Percentiles rank a stretch among this genome's conserved stretches.
These are phyloP conservation scores for Magallana gigas DNA, from an alignment of 1,140 invertebrate genomes.

Conservation along the genomic window DNA sequence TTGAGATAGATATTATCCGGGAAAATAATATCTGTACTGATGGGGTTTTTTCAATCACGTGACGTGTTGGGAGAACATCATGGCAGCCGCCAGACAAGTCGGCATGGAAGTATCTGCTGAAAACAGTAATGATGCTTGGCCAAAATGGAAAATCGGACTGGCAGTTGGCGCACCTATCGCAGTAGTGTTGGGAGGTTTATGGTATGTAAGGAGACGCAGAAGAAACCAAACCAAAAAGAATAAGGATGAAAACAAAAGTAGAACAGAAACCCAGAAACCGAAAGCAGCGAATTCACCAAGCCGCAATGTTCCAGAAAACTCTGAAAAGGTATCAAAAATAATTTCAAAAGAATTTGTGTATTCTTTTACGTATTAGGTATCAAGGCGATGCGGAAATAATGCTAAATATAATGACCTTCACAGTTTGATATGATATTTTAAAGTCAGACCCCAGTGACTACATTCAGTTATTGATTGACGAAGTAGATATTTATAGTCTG, in stretches of 20 bases:
- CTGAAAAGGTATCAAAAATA: not conserved
- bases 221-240: conserved; percentile 49
- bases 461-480: too few species aligned
- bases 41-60: not conserved
- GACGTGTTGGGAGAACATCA: conserved; percentile 19
- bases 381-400: too few species aligned
- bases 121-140: conserved; percentile 72
- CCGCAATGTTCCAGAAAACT: not conserved
- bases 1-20: not conserved
- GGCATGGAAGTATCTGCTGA: conserved; percentile 34
- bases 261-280: conserved; percentile 17
- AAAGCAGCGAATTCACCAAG: conserved; percentile 45
- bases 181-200: conserved; percentile 87
- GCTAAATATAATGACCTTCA: too few species aligned
- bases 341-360: not conserved
- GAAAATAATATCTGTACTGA: not conserved
- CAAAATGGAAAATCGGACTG: conserved; percentile 88
- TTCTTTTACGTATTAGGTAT: not conserved
- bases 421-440: too few species aligned
- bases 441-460: too few species aligned
- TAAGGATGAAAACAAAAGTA: conserved; percentile 38
- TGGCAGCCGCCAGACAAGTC: conserved; percentile 25
- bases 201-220: conserved; percentile 84
- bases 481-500: too few species aligned
- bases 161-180: conserved; percentile 89